Conservation (phyloP, 2,113 vertebrate species). For the Picathartes gymnocephalus region DNA sequence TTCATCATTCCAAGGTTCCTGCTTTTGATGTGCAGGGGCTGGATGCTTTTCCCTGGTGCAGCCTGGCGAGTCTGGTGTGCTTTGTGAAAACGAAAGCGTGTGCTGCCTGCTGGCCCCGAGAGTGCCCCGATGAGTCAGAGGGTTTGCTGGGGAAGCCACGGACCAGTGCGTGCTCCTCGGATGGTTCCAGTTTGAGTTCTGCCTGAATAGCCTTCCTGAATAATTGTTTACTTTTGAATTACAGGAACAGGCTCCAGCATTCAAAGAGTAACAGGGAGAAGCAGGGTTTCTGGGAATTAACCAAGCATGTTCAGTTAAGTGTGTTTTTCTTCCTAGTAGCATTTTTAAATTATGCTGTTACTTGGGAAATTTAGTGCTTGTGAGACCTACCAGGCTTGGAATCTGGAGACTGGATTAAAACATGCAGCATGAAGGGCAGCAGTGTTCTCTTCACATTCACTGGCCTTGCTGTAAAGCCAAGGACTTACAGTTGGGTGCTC, state of each 20-base stretch:
- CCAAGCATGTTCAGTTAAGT: background rate
- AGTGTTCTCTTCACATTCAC: background rate
- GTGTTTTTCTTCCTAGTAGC: background rate
- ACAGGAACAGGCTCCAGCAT: background rate
- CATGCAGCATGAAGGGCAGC: background rate
- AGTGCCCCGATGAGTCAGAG: background rate
- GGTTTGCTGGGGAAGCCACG: background rate
- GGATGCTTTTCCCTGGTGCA: background rate
- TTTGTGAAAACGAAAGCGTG: background rate
- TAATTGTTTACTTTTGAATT: constrained; percentile 40
- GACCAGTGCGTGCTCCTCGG: background rate
- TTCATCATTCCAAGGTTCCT: background rate
- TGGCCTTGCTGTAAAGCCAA: background rate
- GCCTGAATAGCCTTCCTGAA: background rate
- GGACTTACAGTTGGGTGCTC: background rate
- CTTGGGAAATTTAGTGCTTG: background rate
- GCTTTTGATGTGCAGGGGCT: background rate
- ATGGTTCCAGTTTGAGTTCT: background rate
- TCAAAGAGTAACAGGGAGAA: background rate
- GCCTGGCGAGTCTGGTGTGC: background rate
- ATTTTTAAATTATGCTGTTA: background rate
- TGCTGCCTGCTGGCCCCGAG: background rate
- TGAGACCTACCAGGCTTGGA: background rate
- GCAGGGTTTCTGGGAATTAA: background rate
- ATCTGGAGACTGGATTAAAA: background rate